Evolutionary conservation across 2,113 vertebrate genomes (phyloP).

Genomic region (Nycticorax nycticorax): DNA sequence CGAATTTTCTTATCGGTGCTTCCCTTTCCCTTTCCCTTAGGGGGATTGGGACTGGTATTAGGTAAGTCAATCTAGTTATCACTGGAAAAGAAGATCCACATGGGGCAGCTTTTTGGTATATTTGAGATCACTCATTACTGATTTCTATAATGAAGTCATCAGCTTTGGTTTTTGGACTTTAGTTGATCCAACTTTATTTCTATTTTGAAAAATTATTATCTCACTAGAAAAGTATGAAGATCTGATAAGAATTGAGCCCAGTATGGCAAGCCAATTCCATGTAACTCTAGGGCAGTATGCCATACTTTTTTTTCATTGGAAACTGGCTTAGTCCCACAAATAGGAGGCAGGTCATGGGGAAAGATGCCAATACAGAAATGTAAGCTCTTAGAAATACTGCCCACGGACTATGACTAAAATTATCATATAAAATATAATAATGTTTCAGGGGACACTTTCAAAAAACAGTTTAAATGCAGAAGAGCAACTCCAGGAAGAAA

Average conservation of each 20-base stretch:
- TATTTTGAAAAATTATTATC: background rate
- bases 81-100: background rate
- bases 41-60: background rate
- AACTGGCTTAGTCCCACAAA: background rate
- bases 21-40: background rate
- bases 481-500: background rate
- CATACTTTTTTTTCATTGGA: background rate
- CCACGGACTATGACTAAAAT: background rate
- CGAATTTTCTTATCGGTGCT: background rate
- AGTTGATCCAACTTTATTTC: background rate
- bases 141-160: background rate
- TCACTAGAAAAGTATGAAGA: constrained; percentile 14
- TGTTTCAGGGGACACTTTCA: background rate
- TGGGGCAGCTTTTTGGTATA: background rate
- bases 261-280: background rate
- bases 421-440: background rate
- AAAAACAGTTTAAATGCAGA: background rate
- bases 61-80: background rate
- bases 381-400: background rate
- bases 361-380: background rate
- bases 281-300: background rate
- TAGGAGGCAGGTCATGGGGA: background rate
- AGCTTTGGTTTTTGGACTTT: background rate
- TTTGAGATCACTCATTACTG: background rate
- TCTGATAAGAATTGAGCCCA: background rate